A percentile compares a stretch with the other conserved stretches of the same genome.
Evolutionary conservation across 1,140 invertebrate species (phyloP).

Genomic region (Marisa cornuarietis): DNA sequence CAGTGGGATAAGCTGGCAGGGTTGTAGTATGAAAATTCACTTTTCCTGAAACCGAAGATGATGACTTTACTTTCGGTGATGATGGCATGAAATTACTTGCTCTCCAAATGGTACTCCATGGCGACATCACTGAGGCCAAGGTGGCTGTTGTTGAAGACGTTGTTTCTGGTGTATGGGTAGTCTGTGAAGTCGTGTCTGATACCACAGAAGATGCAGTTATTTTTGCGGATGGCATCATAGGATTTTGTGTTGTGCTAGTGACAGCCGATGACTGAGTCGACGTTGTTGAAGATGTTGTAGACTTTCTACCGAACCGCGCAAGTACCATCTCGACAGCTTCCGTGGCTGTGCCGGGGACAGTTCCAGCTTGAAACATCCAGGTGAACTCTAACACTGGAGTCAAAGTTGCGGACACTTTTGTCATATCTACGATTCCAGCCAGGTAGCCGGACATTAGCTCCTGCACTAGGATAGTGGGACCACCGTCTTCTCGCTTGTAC

Average conservation of each 20-base stretch:
- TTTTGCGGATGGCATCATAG: too few relatives aligned
- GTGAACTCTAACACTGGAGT: conserved; percentile 17
- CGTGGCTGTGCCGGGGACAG: background rate
- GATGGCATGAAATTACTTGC: too few relatives aligned
- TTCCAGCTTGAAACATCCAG: conserved; percentile 19
- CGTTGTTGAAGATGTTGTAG: conserved; percentile 7
- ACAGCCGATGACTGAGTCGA: background rate
- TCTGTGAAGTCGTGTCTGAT: too few relatives aligned
- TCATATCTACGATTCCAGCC: conserved; percentile 16
- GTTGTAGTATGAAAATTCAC: too few relatives aligned
- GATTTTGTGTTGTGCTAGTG: too few relatives aligned
- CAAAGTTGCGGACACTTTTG: background rate
- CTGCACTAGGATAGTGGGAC: conserved; percentile 15
- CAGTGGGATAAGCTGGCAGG: too few relatives aligned
- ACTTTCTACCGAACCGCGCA: background rate
- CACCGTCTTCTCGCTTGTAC: conserved; percentile 13
- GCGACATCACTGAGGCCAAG: too few relatives aligned
- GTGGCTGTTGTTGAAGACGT: background rate
- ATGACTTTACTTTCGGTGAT: too few relatives aligned
- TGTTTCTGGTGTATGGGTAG: background rate
- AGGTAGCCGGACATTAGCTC: conserved; percentile 15
- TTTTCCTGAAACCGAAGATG: too few relatives aligned
- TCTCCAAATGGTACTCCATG: too few relatives aligned
- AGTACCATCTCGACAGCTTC: conserved; percentile 17
- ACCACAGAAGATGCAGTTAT: too few relatives aligned